These are phyloP conservation scores for Oscheius sp. DNA, from an alignment of 2,888 invertebrate genomes.

Conservation along the genomic window DNA sequence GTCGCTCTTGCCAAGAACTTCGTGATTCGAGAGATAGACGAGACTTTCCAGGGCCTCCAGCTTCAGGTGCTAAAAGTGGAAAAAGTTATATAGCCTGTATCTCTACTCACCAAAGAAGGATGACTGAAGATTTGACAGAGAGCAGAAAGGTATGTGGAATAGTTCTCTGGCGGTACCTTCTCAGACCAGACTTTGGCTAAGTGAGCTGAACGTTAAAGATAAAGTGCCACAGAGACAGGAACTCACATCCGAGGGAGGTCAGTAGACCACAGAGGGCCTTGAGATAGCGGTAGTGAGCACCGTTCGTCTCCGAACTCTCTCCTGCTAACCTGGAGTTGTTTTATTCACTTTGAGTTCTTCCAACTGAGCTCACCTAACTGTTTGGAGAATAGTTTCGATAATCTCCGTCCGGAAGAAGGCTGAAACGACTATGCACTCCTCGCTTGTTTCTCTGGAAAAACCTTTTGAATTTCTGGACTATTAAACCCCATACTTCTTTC, in stretches of 20 bases:
- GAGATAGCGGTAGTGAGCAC: slow-evolving; percentile 59
- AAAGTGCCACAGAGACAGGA: background rate
- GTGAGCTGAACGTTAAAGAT: slow-evolving; percentile 12
- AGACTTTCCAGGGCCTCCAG: slow-evolving; percentile 26
- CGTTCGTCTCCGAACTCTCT: slow-evolving; percentile 45
- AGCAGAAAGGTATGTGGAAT: slow-evolving; percentile 55
- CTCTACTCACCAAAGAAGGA: slow-evolving; percentile 50
- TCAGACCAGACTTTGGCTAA: slow-evolving; percentile 61
- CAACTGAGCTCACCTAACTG: slow-evolving; percentile 43
- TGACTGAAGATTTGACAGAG: slow-evolving; percentile 58
- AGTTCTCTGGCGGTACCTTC: slow-evolving; percentile 57
- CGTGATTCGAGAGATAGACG: slow-evolving; percentile 5
- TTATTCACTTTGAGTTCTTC: background rate
- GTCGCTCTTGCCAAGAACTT: slow-evolving; percentile 13
- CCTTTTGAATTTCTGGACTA: background rate
- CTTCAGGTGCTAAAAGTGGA: slow-evolving; percentile 24
- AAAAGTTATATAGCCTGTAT: background rate
- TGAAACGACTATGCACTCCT: slow-evolving; percentile 54
- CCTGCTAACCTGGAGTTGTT: slow-evolving; percentile 51
- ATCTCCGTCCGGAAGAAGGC: slow-evolving; percentile 59
- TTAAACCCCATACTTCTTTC: slow-evolving; percentile 43
- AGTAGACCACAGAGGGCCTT: slow-evolving; percentile 65
- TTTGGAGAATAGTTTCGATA: slow-evolving; percentile 57
- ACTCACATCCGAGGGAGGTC: slow-evolving; percentile 51
- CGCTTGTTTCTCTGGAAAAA: slow-evolving; percentile 40